These are phyloP conservation scores for Drosophila kambysellisi DNA, from an alignment of 2,888 invertebrate species.

Conservation along the genomic window DNA sequence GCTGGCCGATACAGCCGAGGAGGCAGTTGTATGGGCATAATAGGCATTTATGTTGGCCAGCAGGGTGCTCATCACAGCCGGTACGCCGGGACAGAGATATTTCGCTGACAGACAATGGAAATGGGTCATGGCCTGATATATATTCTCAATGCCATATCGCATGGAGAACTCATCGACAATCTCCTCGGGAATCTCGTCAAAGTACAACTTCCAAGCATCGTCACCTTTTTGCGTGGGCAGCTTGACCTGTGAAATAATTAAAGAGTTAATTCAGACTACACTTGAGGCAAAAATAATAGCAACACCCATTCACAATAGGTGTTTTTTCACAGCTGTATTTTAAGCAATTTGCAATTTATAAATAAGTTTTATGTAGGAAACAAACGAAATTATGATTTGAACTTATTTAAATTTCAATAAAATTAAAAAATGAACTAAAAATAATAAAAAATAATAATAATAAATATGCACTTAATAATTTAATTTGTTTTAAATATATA, in stretches of 20 bases:
- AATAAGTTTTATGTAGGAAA: no score
- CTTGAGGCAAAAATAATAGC: neutral
- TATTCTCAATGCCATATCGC: conserved; percentile 99
- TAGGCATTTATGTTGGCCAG: conserved; percentile 99
- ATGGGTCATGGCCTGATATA: conserved; percentile 94
- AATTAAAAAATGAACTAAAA: neutral
- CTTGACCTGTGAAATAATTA: conserved; percentile 85
- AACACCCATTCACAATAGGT: neutral
- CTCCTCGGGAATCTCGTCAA: conserved; percentile 98
- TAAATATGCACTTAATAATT: no score
- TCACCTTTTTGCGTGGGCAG: conserved; percentile 97
- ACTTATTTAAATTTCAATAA: neutral
- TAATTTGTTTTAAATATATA: neutral
- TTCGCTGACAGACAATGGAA: conserved; percentile 99
- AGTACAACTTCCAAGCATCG: conserved; percentile 99
- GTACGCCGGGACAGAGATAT: conserved; percentile 99
- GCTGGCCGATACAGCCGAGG: conserved; percentile 98
- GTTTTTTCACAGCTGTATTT: neutral
- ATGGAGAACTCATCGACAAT: conserved; percentile 99
- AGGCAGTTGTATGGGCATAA: conserved; percentile 99
- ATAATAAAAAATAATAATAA: no score
- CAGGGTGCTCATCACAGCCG: conserved; percentile 99
- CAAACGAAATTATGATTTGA: no score
- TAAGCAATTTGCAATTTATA: neutral
- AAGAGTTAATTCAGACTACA: neutral